These are phyloP conservation scores for Triops cancriformis DNA, from an alignment of 1,140 invertebrate species.

Conservation along the genomic window DNA sequence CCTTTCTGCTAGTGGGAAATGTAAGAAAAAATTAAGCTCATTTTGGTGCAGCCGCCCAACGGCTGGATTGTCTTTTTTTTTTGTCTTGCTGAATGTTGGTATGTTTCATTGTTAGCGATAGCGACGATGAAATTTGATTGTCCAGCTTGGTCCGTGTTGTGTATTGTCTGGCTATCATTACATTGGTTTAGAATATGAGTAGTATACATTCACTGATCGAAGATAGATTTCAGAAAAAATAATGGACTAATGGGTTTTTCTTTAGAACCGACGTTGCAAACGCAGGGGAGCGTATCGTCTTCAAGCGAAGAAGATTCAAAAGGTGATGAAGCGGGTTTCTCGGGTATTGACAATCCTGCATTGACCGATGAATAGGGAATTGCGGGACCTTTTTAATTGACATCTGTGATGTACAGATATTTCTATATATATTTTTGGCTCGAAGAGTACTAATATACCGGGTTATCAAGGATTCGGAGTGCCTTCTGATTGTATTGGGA, in stretches of 20 bases:
- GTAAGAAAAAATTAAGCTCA: too few relatives aligned
- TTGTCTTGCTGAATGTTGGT: not conserved
- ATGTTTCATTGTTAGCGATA: too few relatives aligned
- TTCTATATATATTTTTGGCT: not conserved
- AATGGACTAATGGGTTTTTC: not conserved
- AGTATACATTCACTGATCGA: not conserved
- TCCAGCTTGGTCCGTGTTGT: not conserved
- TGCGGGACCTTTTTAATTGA: not conserved
- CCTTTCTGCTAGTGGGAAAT: not conserved
- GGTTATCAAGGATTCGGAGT: not conserved
- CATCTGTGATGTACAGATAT: conserved; percentile 1
- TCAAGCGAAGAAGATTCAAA: not conserved
- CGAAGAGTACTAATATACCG: not conserved
- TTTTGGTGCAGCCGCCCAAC: not conserved
- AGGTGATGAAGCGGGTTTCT: not conserved
- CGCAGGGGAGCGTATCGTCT: not conserved
- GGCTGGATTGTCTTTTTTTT: not conserved
- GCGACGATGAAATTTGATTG: not conserved
- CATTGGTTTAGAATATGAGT: not conserved
- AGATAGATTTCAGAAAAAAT: not conserved
- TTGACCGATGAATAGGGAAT: not conserved
- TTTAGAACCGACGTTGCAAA: not conserved
- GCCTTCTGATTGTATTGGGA: not conserved
- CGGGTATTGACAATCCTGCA: not conserved
- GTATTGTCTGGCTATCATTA: not conserved